Conservation (phyloP, 2,113 vertebrate genomes). For the Ctenomys sociabilis region DNA sequence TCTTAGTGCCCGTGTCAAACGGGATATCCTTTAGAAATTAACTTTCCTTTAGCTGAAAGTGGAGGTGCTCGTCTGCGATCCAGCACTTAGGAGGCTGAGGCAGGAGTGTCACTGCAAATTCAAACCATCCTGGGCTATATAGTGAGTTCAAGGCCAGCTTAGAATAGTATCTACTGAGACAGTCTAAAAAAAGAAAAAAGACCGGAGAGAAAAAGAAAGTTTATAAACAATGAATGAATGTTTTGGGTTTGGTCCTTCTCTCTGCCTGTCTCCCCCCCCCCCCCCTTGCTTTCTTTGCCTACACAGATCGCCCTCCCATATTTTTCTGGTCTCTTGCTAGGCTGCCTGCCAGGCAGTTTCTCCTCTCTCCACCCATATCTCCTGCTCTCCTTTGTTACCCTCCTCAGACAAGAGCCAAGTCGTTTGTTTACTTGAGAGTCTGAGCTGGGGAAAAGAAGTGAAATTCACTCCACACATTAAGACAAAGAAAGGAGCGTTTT, state of each 20-base stretch:
- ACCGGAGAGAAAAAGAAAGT: not conserved
- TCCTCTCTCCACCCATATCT: not conserved
- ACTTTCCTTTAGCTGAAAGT: not conserved
- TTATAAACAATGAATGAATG: not conserved
- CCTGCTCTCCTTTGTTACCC: not conserved
- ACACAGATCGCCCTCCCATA: rapidly evolving
- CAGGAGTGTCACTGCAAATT: not conserved
- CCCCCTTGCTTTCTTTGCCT: not conserved
- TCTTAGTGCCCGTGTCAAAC: rapidly evolving
- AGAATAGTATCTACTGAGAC: not conserved
- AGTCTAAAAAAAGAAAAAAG: not conserved
- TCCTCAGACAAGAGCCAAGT: not conserved
- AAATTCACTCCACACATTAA: slow-evolving; percentile 58
- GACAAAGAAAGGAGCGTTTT: slow-evolving; percentile 70
- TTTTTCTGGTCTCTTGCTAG: not conserved
- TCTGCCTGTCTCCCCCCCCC: not conserved
- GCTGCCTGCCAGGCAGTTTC: not conserved
- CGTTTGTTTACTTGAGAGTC: slow-evolving; percentile 67
- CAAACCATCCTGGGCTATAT: not conserved
- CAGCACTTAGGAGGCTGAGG: not conserved
- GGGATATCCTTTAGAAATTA: not conserved
- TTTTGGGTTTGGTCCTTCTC: not conserved
- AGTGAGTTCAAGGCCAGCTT: not conserved
- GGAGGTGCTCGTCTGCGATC: not conserved
- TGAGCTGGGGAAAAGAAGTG: not conserved